Evolutionary conservation across 2,797 vertebrate species (phyloP), one percentile per base, ranked within the genome.

Genomic region (Loriculus beryllinus): DNA sequence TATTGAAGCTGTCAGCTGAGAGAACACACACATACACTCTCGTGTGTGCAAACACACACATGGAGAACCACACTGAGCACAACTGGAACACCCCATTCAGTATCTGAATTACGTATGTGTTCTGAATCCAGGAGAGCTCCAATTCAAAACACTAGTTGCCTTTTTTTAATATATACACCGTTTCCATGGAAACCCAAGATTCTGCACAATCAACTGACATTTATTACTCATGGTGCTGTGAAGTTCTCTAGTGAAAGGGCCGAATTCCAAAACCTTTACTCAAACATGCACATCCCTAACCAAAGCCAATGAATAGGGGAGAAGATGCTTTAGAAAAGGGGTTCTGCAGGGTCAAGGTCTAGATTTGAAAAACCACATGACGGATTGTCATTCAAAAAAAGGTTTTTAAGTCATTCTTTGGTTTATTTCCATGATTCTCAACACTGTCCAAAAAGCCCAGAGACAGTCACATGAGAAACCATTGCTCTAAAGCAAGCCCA

Each of bases 361-460:
- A 78, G 70, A 91, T 93, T 47, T 81, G 88, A 49, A 82, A 88
- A 90, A 87, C 67, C 89, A 90, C 56, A 63, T 90, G 92, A 94
- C 94, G 88, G 91, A 94, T 90, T 96, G 92, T 96, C 91, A 96
- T 95, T 96, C 33, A 19, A 78, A 90, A 96, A 96, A 95, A 81
- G 47, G 37, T 39, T 64, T 91, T 90, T 14, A 72, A 76, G 88
- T 71, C 85, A 95, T 87, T 96, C 89, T 96, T 94, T 95, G 96
- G 96, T 97, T 95, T 96, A 95, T 75, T 89, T 94, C 83, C 81
- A 76, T 33, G 85, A 93, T 93, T 96, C 95, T 93, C 91, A 95
- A 82, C 67, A 63, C 96, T 86, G 95, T 93, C 90, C 45, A 35
- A 83, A 96, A 92, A 93, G 75, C 80, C 71, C 91, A 86, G 82